Base-by-base conservation (phyloP, 2,113 vertebrate species). In the Ondatra zibethicus region DNA sequence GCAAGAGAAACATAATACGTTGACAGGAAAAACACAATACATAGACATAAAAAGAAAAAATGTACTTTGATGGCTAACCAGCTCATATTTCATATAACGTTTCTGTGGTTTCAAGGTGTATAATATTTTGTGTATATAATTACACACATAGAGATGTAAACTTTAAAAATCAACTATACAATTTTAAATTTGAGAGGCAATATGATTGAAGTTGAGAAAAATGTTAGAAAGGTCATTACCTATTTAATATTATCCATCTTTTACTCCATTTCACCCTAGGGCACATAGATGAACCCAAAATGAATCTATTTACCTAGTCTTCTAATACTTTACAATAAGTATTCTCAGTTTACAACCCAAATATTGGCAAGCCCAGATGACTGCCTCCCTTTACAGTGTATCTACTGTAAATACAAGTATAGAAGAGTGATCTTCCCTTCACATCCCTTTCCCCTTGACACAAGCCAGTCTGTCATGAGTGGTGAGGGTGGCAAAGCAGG, bases 391-490 rank as follows among this genome's bases (percentile, higher is more conserved):
- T 93, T 55, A 88, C 70, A 95, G 95, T 58, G 31, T 77, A 95
- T 80, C 84, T 94, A 92, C 89, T 90, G 91, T 94, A 85, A 96
- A 77, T 88, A 33, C 39, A 76, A 93, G 68, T 76, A 11, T 78
- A 96, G 96, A 96, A 90, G 91, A 88, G 94, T 97, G 96, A 90
- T 73, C 72, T 70, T 92, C 29, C 12, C 21, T 81, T 81, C 33
- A 66, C 21, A 0, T 80, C 33, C 50, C 31, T 27, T 82, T 92
- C 45, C 45, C 86, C n/a, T 4, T 85, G 94, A 97, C 94, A 95
- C 78, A 85, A 73, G 29, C 70, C 91, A 94, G 76, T 97, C 88
- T 93, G 68, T 94, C 95, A 72, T 76, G 29, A 93, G 82, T 96
- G 81, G 88, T 81, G 76, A 97, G 47, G 55, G 42, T 93, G 23